These are phyloP conservation scores for Yponomeuta malinellus DNA, from an alignment of 2,888 invertebrate species.

Conservation along the genomic window DNA sequence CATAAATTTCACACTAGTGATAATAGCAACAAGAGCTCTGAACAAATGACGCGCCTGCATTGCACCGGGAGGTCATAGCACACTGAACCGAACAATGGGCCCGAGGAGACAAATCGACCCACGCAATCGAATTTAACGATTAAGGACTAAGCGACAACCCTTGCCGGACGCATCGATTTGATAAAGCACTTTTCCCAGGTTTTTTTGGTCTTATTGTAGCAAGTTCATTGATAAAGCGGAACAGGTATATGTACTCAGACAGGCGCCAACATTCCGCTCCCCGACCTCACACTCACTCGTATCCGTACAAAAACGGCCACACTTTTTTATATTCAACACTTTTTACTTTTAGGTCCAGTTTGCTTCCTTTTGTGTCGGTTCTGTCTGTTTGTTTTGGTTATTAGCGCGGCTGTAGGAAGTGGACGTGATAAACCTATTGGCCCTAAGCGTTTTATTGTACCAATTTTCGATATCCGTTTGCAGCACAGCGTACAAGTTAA, in stretches of 20 bases:
- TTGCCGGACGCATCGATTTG: conserved; percentile 66
- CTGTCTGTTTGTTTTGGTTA: conserved; percentile 73
- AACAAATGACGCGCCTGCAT: neutral
- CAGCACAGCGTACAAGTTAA: conserved; percentile 16
- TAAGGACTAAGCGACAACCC: conserved; percentile 55
- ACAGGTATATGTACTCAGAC: conserved; percentile 76
- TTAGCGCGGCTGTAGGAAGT: conserved; percentile 71
- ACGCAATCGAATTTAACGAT: conserved; percentile 20
- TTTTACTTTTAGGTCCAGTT: conserved; percentile 66
- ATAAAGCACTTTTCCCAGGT: conserved; percentile 64
- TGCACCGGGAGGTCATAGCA: neutral
- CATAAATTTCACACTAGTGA: neutral
- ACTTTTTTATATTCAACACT: conserved; percentile 63
- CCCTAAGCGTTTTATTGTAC: conserved; percentile 73
- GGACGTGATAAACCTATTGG: conserved; percentile 69
- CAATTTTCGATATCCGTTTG: conserved; percentile 68
- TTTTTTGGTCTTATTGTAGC: conserved; percentile 63
- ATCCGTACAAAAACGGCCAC: conserved; percentile 69
- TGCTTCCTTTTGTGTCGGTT: conserved; percentile 65
- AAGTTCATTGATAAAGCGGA: conserved; percentile 72
- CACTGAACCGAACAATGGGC: conserved; percentile 4
- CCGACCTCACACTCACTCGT: conserved; percentile 74
- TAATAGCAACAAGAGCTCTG: too few species aligned
- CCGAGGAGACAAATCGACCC: conserved; percentile 13
- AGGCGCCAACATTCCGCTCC: conserved; percentile 75